These are phyloP conservation scores for Physella acuta DNA, from an alignment of 1,140 invertebrate genomes.

Conservation along the genomic window DNA sequence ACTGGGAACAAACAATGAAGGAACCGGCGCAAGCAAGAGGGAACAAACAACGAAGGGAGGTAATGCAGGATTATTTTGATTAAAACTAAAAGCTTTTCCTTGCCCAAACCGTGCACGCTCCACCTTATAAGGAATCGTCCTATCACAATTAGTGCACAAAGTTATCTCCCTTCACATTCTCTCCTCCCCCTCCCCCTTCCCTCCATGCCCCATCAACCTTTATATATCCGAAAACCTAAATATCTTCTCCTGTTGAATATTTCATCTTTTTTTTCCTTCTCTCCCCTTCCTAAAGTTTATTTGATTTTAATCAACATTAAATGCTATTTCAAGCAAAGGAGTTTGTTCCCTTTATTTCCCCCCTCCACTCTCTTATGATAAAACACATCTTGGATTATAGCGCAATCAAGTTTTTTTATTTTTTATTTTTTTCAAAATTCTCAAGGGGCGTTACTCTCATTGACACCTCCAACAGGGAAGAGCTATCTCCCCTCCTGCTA, in stretches of 20 bases:
- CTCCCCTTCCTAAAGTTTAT: neutral
- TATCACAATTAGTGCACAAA: constrained; percentile 20
- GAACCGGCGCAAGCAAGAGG: too few relatives aligned
- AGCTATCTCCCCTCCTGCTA: constrained; percentile 8
- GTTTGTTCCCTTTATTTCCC: constrained; percentile 11
- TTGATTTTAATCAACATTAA: constrained; percentile 20
- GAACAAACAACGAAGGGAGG: too few relatives aligned
- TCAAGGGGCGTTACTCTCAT: constrained; percentile 2
- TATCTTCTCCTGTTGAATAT: too few relatives aligned
- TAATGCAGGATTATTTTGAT: constrained; percentile 11
- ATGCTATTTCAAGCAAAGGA: constrained; percentile 5
- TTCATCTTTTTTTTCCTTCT: too few relatives aligned
- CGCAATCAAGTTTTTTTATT: too few relatives aligned
- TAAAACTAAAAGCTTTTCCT: constrained; percentile 10
- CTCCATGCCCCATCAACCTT: too few relatives aligned
- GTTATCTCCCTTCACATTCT: constrained; percentile 20
- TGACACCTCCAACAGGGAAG: constrained; percentile 11
- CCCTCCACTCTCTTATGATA: too few relatives aligned
- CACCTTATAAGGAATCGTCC: neutral
- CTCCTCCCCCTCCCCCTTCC: constrained; percentile 9
- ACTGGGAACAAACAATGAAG: too few relatives aligned
- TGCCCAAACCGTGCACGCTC: neutral
- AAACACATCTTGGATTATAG: too few relatives aligned
- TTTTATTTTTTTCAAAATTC: too few relatives aligned
- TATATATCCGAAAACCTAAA: too few relatives aligned